phyloP scores from a whole-genome alignment of 1,140 invertebrate species.

The Saccostrea cuccullata region DNA sequence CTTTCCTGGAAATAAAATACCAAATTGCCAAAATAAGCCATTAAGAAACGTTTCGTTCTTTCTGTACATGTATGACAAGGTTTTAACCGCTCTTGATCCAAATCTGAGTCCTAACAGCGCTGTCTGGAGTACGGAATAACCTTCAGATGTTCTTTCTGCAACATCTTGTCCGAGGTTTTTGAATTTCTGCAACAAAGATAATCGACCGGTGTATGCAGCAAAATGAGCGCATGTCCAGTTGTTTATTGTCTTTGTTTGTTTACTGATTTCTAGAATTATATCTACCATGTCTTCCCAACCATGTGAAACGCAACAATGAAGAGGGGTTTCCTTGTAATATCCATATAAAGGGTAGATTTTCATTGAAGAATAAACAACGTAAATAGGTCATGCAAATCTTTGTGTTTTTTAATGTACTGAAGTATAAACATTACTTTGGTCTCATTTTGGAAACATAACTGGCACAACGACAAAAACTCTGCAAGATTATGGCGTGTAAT shows the following conservation, averaged over 20 bases:
- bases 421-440: too few species aligned
- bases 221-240: too few species aligned
- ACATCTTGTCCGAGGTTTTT: neutral
- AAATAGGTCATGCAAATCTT: too few species aligned
- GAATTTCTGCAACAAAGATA: neutral
- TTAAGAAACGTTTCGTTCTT: neutral
- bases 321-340: too few species aligned
- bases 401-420: too few species aligned
- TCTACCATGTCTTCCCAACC: neutral
- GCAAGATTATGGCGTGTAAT: too few species aligned
- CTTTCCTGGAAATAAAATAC: neutral
- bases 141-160: too few species aligned
- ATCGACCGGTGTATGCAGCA: too few species aligned
- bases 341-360: too few species aligned
- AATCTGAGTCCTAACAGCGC: neutral
- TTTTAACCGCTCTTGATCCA: neutral
- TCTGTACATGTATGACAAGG: neutral
- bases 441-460: too few species aligned
- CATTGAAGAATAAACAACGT: too few species aligned
- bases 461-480: too few species aligned
- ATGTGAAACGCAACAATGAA: neutral
- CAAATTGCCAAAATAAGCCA: neutral
- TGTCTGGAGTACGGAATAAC: neutral
- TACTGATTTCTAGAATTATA: neutral
- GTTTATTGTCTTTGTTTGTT: neutral